Percentiles rank a stretch among this genome's conserved stretches.
Evolutionary conservation across 2,888 invertebrate species (phyloP).

Genomic region (Coleophora deauratella): DNA sequence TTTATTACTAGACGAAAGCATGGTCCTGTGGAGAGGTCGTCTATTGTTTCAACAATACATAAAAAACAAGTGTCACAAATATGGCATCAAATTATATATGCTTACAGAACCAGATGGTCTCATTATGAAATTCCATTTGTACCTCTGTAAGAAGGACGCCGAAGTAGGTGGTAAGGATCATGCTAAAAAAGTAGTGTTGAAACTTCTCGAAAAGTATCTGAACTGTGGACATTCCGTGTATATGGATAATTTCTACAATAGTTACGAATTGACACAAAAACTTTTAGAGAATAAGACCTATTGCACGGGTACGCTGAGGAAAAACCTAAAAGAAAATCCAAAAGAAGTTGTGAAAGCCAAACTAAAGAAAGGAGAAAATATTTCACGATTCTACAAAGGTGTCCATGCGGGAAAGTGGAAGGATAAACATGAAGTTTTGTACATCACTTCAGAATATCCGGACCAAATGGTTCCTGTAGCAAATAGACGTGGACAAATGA

Average conservation of each 20-base stretch:
- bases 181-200: conserved; percentile 5
- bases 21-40: conserved; percentile 21
- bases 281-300: conserved; percentile 5
- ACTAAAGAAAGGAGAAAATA: conserved; percentile 23
- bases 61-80: conserved; percentile 32
- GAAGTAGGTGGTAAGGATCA: conserved; percentile 7
- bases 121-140: conserved; percentile 14
- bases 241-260: conserved; percentile 10
- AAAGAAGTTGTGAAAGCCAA: conserved; percentile 9
- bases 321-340: conserved; percentile 24
- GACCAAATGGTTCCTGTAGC: conserved; percentile 15
- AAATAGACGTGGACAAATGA: conserved; percentile 14
- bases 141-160: conserved; percentile 16
- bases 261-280: not conserved
- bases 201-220: conserved; percentile 2
- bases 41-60: conserved; percentile 30
- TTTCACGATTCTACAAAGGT: conserved; percentile 10
- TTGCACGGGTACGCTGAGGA: conserved; percentile 36
- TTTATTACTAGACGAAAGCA: conserved; percentile 6
- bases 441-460: conserved; percentile 14
- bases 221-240: conserved; percentile 6
- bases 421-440: conserved; percentile 13
- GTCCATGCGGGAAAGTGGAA: conserved; percentile 14
- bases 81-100: conserved; percentile 35
- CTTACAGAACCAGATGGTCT: conserved; percentile 29